Conservation (phyloP, 2,888 invertebrate species). For the Acholoe squamosa region DNA sequence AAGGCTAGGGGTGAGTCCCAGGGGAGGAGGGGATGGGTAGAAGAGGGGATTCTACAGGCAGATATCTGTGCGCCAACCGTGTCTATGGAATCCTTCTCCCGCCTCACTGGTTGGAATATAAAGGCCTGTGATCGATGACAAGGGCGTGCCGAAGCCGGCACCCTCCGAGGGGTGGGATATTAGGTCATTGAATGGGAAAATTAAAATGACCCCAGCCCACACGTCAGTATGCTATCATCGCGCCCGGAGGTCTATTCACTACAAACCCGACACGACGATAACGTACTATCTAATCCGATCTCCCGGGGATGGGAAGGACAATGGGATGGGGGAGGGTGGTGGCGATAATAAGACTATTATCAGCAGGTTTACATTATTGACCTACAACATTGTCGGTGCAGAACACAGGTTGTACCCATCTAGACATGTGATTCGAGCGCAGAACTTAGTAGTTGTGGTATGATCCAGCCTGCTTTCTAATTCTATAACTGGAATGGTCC, state of each 20-base stretch:
- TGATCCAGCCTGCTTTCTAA: too few relatives aligned
- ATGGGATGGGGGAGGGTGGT: not conserved
- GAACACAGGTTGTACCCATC: too few relatives aligned
- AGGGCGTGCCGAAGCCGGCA: not conserved
- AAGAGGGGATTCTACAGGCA: not conserved
- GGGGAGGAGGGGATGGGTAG: not conserved
- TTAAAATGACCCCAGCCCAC: slow-evolving; percentile 39
- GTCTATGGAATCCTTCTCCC: not conserved
- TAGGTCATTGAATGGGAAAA: slow-evolving; percentile 57
- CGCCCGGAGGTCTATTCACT: slow-evolving; percentile 26
- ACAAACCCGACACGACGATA: slow-evolving; percentile 50
- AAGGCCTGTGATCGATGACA: slow-evolving; percentile 41
- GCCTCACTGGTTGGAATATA: not conserved
- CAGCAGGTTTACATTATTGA: not conserved
- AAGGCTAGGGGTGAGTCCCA: too few relatives aligned
- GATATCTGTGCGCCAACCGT: not conserved
- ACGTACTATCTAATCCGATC: slow-evolving; percentile 36
- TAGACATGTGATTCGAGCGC: too few relatives aligned
- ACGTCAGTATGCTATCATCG: slow-evolving; percentile 35
- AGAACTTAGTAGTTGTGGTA: too few relatives aligned
- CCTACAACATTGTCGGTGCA: slow-evolving; percentile 4
- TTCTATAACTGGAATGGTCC: too few relatives aligned
- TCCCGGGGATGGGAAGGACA: not conserved
- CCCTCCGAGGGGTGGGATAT: slow-evolving; percentile 36
- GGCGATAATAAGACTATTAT: not conserved